Percentiles rank a stretch among this genome's conserved stretches.
Evolutionary conservation across 2,113 vertebrate species (phyloP).

Genomic region (Chrysochloris asiatica): DNA sequence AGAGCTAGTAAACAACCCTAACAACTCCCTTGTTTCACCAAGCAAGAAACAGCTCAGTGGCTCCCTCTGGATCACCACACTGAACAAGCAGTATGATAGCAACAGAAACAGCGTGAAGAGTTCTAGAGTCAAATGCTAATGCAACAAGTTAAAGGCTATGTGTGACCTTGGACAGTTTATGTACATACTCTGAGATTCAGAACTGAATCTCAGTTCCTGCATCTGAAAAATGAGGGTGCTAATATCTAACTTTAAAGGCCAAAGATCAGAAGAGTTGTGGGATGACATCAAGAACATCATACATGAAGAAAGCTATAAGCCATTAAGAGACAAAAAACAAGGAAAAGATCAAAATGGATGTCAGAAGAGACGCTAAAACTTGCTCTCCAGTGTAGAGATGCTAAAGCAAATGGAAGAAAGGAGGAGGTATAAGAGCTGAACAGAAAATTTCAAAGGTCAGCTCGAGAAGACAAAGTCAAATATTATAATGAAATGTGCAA

Average conservation of each 20-base stretch:
- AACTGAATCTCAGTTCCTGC: constrained; percentile 36
- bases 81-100: neutral
- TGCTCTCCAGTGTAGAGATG: too few species aligned
- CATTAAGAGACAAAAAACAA: too few species aligned
- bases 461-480: too few species aligned
- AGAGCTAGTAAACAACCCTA: neutral
- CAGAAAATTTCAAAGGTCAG: too few species aligned
- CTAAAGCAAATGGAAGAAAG: too few species aligned
- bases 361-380: too few species aligned
- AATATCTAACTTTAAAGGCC: neutral
- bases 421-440: too few species aligned
- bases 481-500: too few species aligned
- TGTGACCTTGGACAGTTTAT: neutral
- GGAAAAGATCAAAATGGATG: too few species aligned
- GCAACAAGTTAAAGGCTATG: neutral
- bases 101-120: neutral
- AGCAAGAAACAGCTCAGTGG: neutral
- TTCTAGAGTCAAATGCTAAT: neutral
- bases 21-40: neutral
- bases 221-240: neutral
- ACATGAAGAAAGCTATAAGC: too few species aligned
- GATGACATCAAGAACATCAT: too few species aligned
- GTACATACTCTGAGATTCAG: neutral
- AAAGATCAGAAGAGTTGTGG: too few species aligned
- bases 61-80: neutral